Evolutionary conservation across 2,888 invertebrate genomes (phyloP), one percentile per base, ranked within the genome.

Genomic region (Lasioglossum leucozonium): DNA sequence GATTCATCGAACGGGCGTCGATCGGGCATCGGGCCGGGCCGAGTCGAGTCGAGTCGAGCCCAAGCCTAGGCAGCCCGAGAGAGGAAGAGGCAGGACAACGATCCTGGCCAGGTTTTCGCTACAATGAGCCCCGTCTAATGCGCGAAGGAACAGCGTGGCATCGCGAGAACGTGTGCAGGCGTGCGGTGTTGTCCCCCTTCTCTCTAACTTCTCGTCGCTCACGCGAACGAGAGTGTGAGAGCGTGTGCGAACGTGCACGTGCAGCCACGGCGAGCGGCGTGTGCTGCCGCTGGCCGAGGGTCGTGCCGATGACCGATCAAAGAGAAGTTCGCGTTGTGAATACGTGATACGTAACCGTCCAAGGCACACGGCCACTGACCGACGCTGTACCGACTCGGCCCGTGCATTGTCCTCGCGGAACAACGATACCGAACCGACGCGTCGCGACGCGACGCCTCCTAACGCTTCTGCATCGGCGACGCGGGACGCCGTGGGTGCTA

Each of bases 261-360:
- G 44, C 44, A 72, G 18, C 30, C 8, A 30, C 22, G 1, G 55
- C n/a, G 79, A 18, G 72, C 47, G 42, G 87, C 47, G 55, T 58
- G 72, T 76, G 75, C 37, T 71, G 72, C 22, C 77, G 85, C 73
- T 81, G 88, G 86, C 74, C 92, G 91, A 92, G 93, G 93, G 92
- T 94, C 94, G 93, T 93, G 93, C 93, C 94, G 94, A 94, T 94
- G 94, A 94, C 94, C 94, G 93, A 94, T 94, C 94, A 93, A 93
- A 94, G 91, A 92, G 91, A 91, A 92, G 91, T 91, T 93, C 90
- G 93, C 91, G 92, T 89, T 91, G 92, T 93, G 94, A 94, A 94
- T 94, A 93, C 93, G 86, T 87, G 94, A 94, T 94, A 93, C 91
- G 92, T 93, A 94, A 94, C 94, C 94, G 93, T 94, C 90, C 92